These are phyloP conservation scores for Lathamus discolor DNA, from an alignment of 2,113 vertebrate species.

Conservation along the genomic window DNA sequence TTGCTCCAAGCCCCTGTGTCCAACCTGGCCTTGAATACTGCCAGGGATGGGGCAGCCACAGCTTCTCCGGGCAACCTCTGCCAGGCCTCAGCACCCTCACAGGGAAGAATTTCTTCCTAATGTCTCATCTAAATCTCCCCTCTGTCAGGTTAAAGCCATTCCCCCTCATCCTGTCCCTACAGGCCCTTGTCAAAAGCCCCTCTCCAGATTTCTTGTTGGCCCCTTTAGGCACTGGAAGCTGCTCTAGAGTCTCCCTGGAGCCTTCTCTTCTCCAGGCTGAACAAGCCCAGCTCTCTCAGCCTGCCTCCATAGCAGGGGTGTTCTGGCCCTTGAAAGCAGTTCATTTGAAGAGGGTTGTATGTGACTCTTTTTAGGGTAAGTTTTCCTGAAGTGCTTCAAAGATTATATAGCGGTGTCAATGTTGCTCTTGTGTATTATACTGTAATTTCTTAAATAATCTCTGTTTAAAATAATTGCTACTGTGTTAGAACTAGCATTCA, in stretches of 20 bases:
- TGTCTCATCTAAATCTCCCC: no score
- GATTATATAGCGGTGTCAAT: background rate
- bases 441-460: background rate
- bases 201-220: no score
- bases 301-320: background rate
- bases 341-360: background rate
- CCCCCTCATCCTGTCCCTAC: no score
- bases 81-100: no score
- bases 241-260: rapidly evolving
- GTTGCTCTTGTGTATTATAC: background rate
- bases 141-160: no score
- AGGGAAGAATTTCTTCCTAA: no score
- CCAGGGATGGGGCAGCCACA: no score
- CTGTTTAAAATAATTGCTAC: background rate
- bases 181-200: no score
- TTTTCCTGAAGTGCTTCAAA: background rate
- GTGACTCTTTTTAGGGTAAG: background rate
- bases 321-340: background rate
- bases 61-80: no score
- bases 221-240: background rate
- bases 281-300: background rate
- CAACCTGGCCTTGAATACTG: no score
- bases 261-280: background rate
- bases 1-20: no score
- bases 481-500: background rate